A percentile compares a stretch with the other conserved stretches of the same genome.
Evolutionary conservation across 2,888 invertebrate genomes (phyloP).

Genomic region (Brachylomia viminalis): DNA sequence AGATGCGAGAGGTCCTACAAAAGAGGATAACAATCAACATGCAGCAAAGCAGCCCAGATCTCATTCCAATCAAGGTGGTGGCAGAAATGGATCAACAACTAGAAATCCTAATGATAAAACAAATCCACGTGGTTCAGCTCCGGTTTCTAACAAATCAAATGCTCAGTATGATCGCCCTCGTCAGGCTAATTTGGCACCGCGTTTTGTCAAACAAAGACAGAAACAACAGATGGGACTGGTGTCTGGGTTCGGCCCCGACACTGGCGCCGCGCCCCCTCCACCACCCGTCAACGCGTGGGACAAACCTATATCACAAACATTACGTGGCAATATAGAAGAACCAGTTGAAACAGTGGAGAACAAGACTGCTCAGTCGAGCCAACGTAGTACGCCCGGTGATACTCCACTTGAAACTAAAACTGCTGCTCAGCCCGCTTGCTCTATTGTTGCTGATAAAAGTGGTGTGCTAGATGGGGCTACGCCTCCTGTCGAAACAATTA

Average conservation of each 20-base stretch:
- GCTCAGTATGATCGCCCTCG: constrained; percentile 88
- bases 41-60: constrained; percentile 84
- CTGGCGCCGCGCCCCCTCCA: constrained; percentile 91
- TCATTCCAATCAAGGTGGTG: constrained; percentile 86
- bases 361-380: constrained; percentile 85
- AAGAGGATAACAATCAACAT: constrained; percentile 81
- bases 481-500: constrained; percentile 96
- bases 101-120: constrained; percentile 85
- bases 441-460: constrained; percentile 85
- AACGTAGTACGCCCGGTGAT: constrained; percentile 87
- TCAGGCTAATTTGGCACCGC: constrained; percentile 93
- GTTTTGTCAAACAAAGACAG: constrained; percentile 94
- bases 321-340: constrained; percentile 90
- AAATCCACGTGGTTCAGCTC: constrained; percentile 80
- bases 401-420: constrained; percentile 79
- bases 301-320: constrained; percentile 94
- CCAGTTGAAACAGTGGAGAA: constrained; percentile 77
- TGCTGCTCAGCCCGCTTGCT: constrained; percentile 73
- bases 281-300: constrained; percentile 96
- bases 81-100: constrained; percentile 85
- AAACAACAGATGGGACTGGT: constrained; percentile 87
- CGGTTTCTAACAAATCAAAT: constrained; percentile 79
- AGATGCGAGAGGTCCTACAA: constrained; percentile 86
- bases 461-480: constrained; percentile 93
- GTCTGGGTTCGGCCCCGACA: constrained; percentile 87